Percentiles rank a stretch among this genome's conserved stretches.
phyloP scores from a whole-genome alignment of 1,140 invertebrate genomes.

The Lethrus apterus region DNA sequence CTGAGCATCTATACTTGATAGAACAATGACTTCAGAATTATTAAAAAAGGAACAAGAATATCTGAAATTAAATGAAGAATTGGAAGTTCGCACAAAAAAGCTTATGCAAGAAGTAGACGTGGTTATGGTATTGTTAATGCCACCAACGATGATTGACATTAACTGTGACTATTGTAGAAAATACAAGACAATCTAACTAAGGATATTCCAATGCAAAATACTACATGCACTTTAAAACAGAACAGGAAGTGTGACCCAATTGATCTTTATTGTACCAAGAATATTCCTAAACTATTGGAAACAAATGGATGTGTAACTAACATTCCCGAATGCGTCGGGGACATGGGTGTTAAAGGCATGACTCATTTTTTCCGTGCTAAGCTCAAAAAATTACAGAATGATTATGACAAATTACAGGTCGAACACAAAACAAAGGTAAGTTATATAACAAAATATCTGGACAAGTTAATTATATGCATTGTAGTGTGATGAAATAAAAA shows the following conservation, averaged over 20 bases:
- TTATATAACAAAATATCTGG: neutral
- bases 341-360: slow-evolving; percentile 32
- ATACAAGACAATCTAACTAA: slow-evolving; percentile 29
- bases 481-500: slow-evolving; percentile 38
- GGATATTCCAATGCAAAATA: no score
- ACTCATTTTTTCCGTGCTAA: slow-evolving; percentile 41
- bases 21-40: slow-evolving; percentile 40
- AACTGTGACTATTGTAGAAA: slow-evolving; percentile 26
- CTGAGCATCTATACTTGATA: no score
- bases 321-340: slow-evolving; percentile 19
- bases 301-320: neutral
- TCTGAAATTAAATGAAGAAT: slow-evolving; percentile 43
- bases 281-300: no score
- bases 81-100: slow-evolving; percentile 43
- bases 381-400: slow-evolving; percentile 41
- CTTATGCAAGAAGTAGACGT: slow-evolving; percentile 44
- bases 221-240: no score
- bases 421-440: slow-evolving; percentile 43
- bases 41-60: slow-evolving; percentile 46
- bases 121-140: slow-evolving; percentile 35
- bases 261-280: no score
- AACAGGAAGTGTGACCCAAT: no score
- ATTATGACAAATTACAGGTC: slow-evolving; percentile 37
- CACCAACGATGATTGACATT: no score
- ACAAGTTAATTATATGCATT: slow-evolving; percentile 14